Conservation (phyloP, 2,797 vertebrate species). For the Sebastolobus alascanus region DNA sequence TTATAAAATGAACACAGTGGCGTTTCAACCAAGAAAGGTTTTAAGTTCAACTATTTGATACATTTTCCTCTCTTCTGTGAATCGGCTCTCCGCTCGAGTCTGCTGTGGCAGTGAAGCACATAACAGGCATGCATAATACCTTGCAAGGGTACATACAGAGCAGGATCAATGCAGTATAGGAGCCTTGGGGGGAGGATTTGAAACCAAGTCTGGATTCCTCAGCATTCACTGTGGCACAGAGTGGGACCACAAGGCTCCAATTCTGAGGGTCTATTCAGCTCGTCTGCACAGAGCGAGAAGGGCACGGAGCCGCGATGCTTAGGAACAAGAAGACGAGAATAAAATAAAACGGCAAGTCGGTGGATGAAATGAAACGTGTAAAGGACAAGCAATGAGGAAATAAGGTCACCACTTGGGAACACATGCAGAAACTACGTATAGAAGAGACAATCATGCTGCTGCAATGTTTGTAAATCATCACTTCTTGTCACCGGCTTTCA, state of each 20-base stretch:
- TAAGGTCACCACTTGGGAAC: constrained; percentile 30
- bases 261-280: constrained; percentile 50
- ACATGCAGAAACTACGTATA: constrained; percentile 21
- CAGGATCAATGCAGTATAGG: constrained; percentile 58
- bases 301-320: not conserved
- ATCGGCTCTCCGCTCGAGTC: constrained; percentile 32
- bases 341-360: constrained; percentile 16
- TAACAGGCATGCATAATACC: constrained; percentile 63
- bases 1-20: not conserved
- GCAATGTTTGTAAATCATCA: constrained; percentile 35
- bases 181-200: constrained; percentile 61
- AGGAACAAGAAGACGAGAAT: constrained; percentile 19
- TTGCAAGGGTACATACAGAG: constrained; percentile 51
- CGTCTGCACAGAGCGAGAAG: constrained; percentile 19
- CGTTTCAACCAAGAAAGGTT: constrained; percentile 27
- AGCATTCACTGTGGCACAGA: constrained; percentile 42
- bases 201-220: constrained; percentile 48
- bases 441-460: constrained; percentile 18
- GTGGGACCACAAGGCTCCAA: constrained; percentile 42
- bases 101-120: constrained; percentile 45
- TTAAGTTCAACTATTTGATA: constrained; percentile 45
- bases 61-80: constrained; percentile 37
- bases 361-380: constrained; percentile 28
- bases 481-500: constrained; percentile 49
- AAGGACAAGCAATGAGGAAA: constrained; percentile 36